phyloP scores from a whole-genome alignment of 92 coral and sea anemone genomes.

The Chrysogorgia sp. region DNA sequence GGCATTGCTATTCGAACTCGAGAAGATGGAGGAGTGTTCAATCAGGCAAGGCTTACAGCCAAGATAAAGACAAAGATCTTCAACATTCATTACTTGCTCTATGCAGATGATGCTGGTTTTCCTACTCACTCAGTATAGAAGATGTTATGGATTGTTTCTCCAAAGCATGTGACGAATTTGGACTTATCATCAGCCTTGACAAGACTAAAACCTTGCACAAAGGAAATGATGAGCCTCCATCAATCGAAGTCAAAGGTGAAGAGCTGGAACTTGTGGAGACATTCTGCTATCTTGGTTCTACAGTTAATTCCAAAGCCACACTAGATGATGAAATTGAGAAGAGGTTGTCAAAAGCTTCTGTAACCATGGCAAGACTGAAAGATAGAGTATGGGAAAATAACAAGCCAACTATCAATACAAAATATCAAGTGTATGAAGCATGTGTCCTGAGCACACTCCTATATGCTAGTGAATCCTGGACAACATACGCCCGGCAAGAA shows the following conservation, averaged over 20 bases:
- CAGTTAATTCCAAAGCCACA: background rate
- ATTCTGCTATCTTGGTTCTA: slow-evolving; percentile 28
- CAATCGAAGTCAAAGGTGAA: slow-evolving; percentile 1
- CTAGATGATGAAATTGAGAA: slow-evolving; percentile 9
- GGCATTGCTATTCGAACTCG: background rate
- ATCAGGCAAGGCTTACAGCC: slow-evolving; percentile 11
- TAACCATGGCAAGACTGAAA: slow-evolving; percentile 6
- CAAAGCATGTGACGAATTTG: slow-evolving; percentile 44
- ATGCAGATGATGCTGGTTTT: slow-evolving; percentile 31
- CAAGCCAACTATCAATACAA: slow-evolving; percentile 4
- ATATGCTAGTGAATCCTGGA: too few species aligned
- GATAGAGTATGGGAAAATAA: slow-evolving; percentile 16
- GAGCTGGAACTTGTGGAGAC: background rate
- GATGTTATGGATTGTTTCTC: slow-evolving; percentile 11
- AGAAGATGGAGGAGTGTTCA: slow-evolving; percentile 17
- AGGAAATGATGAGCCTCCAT: background rate
- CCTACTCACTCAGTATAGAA: slow-evolving; percentile 6
- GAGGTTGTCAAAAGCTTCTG: slow-evolving; percentile 13
- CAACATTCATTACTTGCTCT: background rate
- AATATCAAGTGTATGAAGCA: slow-evolving; percentile 7
- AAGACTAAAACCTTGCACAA: slow-evolving; percentile 34
- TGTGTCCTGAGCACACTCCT: slow-evolving; percentile 33
- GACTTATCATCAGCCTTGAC: slow-evolving; percentile 50
- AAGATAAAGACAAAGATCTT: background rate
- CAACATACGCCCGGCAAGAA: too few species aligned